Percentiles rank a stretch among this genome's conserved stretches.
phyloP scores from a whole-genome alignment of 2,888 invertebrate genomes.

The Lasioglossum morio region DNA sequence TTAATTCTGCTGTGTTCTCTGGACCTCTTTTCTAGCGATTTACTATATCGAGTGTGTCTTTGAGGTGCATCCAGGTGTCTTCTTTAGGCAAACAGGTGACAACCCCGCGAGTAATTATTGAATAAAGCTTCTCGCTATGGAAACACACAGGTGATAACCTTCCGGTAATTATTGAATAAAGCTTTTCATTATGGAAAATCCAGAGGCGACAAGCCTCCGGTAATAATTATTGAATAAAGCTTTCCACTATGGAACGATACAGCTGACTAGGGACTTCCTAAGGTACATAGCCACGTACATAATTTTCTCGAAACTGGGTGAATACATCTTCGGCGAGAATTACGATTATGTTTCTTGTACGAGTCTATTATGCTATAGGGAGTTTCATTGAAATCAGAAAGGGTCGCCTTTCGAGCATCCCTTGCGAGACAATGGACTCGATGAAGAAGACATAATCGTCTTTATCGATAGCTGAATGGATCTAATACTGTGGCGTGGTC shows the following conservation, averaged over 20 bases:
- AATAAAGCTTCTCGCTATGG: neutral
- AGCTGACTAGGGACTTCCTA: neutral
- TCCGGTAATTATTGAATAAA: neutral
- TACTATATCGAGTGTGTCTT: neutral
- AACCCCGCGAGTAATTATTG: neutral
- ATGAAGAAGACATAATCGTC: neutral
- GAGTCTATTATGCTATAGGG: neutral
- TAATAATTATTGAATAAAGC: neutral
- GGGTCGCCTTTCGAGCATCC: neutral
- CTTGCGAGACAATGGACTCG: neutral
- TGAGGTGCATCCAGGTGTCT: neutral
- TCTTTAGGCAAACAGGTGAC: neutral
- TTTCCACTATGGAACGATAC: neutral
- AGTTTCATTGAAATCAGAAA: neutral
- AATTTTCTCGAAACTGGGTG: neutral
- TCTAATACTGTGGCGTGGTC: neutral
- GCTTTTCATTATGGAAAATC: neutral
- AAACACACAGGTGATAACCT: neutral
- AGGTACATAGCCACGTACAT: neutral
- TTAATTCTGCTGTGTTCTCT: neutral
- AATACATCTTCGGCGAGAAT: neutral
- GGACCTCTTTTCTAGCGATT: neutral
- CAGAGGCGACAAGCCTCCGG: neutral
- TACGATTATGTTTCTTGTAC: neutral
- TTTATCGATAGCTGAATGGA: neutral